A percentile compares a stretch with the other conserved stretches of the same genome.
These are phyloP conservation scores for Trichogramma evanescens DNA, from an alignment of 2,888 invertebrate genomes.

Conservation along the genomic window DNA sequence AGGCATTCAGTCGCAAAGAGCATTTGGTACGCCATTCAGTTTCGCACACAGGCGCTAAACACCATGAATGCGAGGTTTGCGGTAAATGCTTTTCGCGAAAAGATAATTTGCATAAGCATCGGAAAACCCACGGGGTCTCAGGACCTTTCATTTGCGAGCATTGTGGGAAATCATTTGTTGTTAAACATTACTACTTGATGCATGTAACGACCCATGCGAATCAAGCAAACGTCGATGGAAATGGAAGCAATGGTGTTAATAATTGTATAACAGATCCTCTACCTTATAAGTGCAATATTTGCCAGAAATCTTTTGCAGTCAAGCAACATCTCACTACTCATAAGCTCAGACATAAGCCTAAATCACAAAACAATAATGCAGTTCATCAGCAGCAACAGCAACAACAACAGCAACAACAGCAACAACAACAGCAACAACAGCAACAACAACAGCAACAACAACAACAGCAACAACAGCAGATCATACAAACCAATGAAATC, in stretches of 20 bases:
- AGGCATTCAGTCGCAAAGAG: constrained; percentile 64
- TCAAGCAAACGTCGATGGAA: constrained; percentile 32
- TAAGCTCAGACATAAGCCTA: constrained; percentile 54
- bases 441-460: constrained; percentile 16
- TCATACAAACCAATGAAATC: constrained; percentile 14
- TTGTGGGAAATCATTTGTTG: constrained; percentile 61
- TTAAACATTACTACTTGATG: constrained; percentile 61
- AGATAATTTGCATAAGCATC: constrained; percentile 56
- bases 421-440: constrained; percentile 30
- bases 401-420: constrained; percentile 41
- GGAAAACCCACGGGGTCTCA: constrained; percentile 54
- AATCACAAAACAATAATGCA: constrained; percentile 29
- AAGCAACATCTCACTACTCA: constrained; percentile 59
- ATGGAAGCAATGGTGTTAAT: constrained; percentile 21
- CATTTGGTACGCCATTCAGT: constrained; percentile 61
- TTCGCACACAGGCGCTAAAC: constrained; percentile 62
- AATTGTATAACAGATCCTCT: constrained; percentile 35
- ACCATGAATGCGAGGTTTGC: constrained; percentile 59
- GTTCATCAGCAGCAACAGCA: constrained; percentile 33
- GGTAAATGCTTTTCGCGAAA: constrained; percentile 54
- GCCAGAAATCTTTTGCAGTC: constrained; percentile 55
- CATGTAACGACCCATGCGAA: constrained; percentile 53
- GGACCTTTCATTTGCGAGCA: constrained; percentile 59
- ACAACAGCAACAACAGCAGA: constrained; percentile 31
- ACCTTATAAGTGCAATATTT: constrained; percentile 56